Conservation (phyloP, 2,113 vertebrate genomes). For the Orycteropus afer region DNA sequence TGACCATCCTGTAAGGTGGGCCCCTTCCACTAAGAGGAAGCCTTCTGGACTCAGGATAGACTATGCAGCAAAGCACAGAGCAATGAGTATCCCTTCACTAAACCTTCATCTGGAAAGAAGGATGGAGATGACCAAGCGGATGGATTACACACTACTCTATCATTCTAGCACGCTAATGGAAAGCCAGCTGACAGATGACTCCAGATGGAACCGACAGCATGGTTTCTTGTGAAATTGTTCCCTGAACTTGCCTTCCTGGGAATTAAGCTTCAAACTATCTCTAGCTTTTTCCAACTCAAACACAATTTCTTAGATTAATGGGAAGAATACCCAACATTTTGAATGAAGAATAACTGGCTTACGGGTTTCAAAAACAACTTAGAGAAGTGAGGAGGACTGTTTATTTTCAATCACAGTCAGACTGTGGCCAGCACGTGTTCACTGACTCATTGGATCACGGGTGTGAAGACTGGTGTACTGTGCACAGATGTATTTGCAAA, state of each 20-base stretch:
- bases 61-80: neutral
- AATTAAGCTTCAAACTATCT: neutral
- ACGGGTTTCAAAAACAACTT: neutral
- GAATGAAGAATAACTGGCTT: neutral
- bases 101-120: neutral
- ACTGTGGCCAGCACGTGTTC: too few relatives aligned
- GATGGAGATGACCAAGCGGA: rapidly evolving
- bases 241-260: neutral
- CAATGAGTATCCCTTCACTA: neutral
- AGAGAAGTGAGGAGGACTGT: neutral
- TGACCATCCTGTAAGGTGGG: too few relatives aligned
- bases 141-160: neutral
- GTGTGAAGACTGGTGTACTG: neutral
- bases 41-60: neutral
- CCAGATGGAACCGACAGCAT: neutral
- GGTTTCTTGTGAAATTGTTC: neutral
- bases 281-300: conserved; percentile 13
- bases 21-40: neutral
- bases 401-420: neutral
- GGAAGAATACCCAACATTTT: neutral
- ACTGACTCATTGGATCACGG: neutral
- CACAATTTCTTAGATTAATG: neutral
- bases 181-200: neutral
- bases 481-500: neutral
- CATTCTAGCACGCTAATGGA: neutral